Evolutionary conservation across 2,113 vertebrate genomes (phyloP).

Genomic region (Gambusia affinis): DNA sequence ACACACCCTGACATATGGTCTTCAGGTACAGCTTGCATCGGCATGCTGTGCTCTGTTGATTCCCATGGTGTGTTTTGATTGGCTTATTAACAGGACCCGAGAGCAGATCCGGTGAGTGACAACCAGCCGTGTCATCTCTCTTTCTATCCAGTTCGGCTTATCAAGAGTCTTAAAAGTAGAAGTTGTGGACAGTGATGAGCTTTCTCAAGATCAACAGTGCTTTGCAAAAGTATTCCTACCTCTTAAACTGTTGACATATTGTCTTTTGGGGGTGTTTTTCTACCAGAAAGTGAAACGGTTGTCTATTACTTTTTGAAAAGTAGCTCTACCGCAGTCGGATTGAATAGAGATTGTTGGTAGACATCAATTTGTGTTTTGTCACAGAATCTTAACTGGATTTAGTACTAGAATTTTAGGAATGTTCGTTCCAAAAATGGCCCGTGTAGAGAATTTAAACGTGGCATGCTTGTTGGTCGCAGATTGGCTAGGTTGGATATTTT

Average conservation of each 20-base stretch:
- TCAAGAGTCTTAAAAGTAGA: not conserved
- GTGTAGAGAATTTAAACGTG: not conserved
- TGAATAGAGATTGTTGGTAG: no score
- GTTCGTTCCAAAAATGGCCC: no score
- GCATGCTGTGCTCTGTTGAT: conserved; percentile 26
- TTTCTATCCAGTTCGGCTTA: not conserved
- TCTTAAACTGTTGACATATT: not conserved
- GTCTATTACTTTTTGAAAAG: no score
- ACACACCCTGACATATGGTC: not conserved
- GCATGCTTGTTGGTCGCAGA: not conserved
- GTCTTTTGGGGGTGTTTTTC: not conserved
- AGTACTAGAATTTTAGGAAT: no score
- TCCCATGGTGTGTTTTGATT: conserved; percentile 62
- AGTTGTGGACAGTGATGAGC: no score
- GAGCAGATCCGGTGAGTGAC: conserved; percentile 37
- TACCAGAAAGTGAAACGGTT: not conserved
- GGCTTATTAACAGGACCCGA: conserved; percentile 69
- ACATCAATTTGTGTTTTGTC: no score
- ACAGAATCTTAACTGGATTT: no score
- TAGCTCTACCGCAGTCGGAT: no score
- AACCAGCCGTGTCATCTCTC: conserved; percentile 21
- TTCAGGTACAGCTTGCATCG: not conserved
- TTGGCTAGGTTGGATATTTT: not conserved
- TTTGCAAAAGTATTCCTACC: not conserved
- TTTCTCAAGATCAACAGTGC: not conserved